A percentile compares a stretch with the other conserved stretches of the same genome.
Evolutionary conservation across 1,140 invertebrate species (phyloP).

Genomic region (Anoplolepis gracilipes): DNA sequence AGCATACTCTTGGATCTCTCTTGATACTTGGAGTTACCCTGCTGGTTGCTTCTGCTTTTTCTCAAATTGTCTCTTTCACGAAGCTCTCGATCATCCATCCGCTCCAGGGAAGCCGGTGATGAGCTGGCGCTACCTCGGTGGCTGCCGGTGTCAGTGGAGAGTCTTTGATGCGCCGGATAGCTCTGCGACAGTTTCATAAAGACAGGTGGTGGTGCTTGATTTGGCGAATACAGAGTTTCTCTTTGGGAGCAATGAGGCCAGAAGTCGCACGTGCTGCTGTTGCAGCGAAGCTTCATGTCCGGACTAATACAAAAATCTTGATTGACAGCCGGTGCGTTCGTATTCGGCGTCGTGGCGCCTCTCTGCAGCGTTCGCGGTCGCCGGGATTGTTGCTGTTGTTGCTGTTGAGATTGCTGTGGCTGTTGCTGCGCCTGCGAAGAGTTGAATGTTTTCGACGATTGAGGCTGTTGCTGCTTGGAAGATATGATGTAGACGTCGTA

Average conservation of each 20-base stretch:
- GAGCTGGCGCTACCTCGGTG: constrained; percentile 80
- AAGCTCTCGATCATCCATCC: constrained; percentile 78
- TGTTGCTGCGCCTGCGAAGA: constrained; percentile 61
- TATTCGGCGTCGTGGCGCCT: constrained; percentile 84
- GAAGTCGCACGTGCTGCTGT: constrained; percentile 86
- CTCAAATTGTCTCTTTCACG: constrained; percentile 67
- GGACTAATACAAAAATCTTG: constrained; percentile 76
- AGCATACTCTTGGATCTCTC: constrained; percentile 76
- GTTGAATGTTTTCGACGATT: constrained; percentile 58
- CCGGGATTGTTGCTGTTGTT: constrained; percentile 75
- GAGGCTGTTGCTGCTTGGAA: constrained; percentile 75
- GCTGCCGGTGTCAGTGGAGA: constrained; percentile 71
- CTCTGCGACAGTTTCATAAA: constrained; percentile 87
- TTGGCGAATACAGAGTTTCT: constrained; percentile 82
- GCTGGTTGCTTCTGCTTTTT: constrained; percentile 68
- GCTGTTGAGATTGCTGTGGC: constrained; percentile 56
- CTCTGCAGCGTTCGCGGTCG: constrained; percentile 83
- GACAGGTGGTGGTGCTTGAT: constrained; percentile 73
- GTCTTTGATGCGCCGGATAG: constrained; percentile 86
- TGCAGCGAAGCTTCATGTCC: constrained; percentile 84
- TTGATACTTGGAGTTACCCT: constrained; percentile 65
- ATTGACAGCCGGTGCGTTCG: constrained; percentile 70
- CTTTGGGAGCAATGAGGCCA: constrained; percentile 87
- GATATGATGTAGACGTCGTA: constrained; percentile 86
- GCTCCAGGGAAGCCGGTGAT: constrained; percentile 81